Evolutionary conservation across 1,140 invertebrate species (phyloP), one percentile per base, ranked within the genome.

Genomic region (Drosophila baimaii): DNA sequence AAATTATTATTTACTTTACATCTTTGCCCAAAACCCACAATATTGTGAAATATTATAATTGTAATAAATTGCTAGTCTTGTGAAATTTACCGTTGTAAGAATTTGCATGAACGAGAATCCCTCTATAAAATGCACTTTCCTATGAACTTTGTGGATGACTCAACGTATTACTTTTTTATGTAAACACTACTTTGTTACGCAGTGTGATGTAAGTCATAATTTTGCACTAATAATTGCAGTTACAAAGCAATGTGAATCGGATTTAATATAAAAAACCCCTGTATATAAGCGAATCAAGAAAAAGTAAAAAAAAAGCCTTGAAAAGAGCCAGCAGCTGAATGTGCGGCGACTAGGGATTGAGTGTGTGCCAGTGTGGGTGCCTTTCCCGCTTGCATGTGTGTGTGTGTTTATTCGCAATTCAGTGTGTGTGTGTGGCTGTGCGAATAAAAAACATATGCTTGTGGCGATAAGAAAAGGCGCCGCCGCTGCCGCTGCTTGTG

Each of bases 381-480:
- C 29, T 25, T 71, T 41, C 21, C 13, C 25, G 13, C 29, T 33
- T 10, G 15, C 35, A 17, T n/a, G n/a, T 29, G 23, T 13, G n/a
- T 25, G 25, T 57, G 25, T 37, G 33, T 41, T 21, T 23, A 25
- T 61, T 15, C 17, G 49, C 17, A 8, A 52, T 19, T 31, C 49
- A 33, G 44, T 15, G 23, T n/a, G 44, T 15, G 23, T n/a, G 44
- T 17, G 46, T 56, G 23, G 15, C 29, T 77, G 31, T 54, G 51
- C 51, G 51, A 35, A 54, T 54, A 54, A 54, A 54, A 54, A 82
- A 79, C 47, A 86, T 81, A 70, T 68, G 43, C 61, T 69, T 31
- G 19, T 54, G 17, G 61, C 46, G 65, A 69, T 58, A 52, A 70
- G 61, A 59, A 43, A 58, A 59, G 66, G 37, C 39, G 73, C 63